Base-by-base conservation (phyloP, 2,888 invertebrate genomes). In the Athripsodes cinereus region DNA sequence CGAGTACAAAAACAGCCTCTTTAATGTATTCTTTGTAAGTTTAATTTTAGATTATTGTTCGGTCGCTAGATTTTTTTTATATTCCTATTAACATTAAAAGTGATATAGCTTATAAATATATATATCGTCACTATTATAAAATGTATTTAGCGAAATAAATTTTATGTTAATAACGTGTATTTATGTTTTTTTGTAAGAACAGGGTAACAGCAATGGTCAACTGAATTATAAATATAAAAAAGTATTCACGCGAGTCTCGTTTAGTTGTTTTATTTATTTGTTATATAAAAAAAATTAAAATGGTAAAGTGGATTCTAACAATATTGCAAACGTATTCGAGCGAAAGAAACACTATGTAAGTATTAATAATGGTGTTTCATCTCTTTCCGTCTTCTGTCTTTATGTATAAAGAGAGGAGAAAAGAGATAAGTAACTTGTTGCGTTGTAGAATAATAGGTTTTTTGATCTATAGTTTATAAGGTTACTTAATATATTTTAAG, bases 221-320 rank as follows among this genome's bases (percentile, higher is more conserved):
- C 13, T 40, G 13, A 40, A 13, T 13, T 40, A 26, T 26, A 26
- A 26, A 6, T 26, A 6, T 26, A 26, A 26, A 26, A 26, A 26
- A 26, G 26, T 26, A 26, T 6, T 26, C 26, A 26, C 26, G 26
- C 26, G 26, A n/a, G n/a, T n/a, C 26, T 26, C 26, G 3, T 26
- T 26, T 26, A 10, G 3, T 26, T 10, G 10, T 26, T 26, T 26
- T 26, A 10, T 26, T 26, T n/a, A 3, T 26, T 26, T 10, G 10
- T 26, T 26, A 3, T 26, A 26, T 26, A 26, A 59, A 64, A 47
- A 47, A 47, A 22, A 52, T n/a, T n/a, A 13, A 64, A 60, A 66
- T 62, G 66, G 66, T 66, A 66, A 66, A 66, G 66, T 66, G 64
- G 62, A 66, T 66, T 66, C 66, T 66, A 66, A 66, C 64, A 61